Percentiles rank a stretch among this genome's conserved stretches.
phyloP scores from a whole-genome alignment of 2,888 invertebrate genomes.

The Synergus itoensis region DNA sequence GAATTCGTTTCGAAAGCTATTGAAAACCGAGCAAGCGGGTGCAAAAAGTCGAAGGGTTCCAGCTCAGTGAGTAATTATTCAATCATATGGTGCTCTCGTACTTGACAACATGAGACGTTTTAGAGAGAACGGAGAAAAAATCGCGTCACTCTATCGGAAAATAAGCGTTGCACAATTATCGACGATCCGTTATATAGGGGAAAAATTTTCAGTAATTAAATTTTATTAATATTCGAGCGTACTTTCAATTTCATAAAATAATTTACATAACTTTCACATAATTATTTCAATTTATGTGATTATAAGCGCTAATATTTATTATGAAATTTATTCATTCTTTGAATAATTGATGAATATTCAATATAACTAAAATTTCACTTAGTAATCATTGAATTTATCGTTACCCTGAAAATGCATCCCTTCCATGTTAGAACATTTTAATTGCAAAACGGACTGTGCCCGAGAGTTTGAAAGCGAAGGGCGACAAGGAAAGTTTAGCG shows the following conservation, averaged over 20 bases:
- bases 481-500: background rate
- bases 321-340: too few species aligned
- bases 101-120: slow-evolving; percentile 12
- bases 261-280: background rate
- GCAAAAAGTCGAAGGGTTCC: slow-evolving; percentile 24
- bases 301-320: too few species aligned
- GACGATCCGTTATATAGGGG: background rate
- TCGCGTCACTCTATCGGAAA: background rate
- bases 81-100: slow-evolving; percentile 9
- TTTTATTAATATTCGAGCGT: background rate
- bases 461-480: slow-evolving; percentile 26
- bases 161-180: background rate
- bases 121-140: background rate
- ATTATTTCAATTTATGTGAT: too few species aligned
- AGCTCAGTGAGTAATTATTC: slow-evolving; percentile 24
- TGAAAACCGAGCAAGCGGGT: background rate
- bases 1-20: slow-evolving; percentile 38
- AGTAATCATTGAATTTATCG: slow-evolving; percentile 10
- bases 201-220: background rate
- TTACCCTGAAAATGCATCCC: slow-evolving; percentile 6
- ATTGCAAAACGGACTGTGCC: slow-evolving; percentile 29
- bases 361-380: background rate
- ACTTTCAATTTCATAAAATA: background rate
- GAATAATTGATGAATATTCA: background rate
- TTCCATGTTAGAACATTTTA: slow-evolving; percentile 15